These are phyloP conservation scores for Bungarus multicinctus DNA, from an alignment of 2,113 vertebrate genomes.

Conservation along the genomic window DNA sequence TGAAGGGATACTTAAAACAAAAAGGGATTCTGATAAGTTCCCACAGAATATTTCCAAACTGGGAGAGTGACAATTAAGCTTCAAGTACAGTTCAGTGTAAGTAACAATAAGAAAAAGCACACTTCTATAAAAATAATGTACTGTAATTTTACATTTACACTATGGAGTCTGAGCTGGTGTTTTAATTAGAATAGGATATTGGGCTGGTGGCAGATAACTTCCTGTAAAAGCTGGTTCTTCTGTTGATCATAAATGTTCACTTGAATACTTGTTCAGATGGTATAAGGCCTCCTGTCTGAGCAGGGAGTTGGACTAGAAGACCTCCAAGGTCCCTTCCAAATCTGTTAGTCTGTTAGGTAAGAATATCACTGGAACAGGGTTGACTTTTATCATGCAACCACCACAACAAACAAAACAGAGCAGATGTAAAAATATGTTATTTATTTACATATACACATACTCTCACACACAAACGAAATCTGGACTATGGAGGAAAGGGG, in stretches of 20 bases:
- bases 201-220: not conserved
- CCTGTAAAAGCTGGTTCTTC: not conserved
- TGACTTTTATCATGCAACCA: not conserved
- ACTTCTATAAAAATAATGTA: not conserved
- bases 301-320: not conserved
- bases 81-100: not conserved
- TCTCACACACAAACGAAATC: not conserved
- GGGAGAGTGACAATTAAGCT: not conserved
- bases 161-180: not conserved
- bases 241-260: not conserved
- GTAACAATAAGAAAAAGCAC: not conserved
- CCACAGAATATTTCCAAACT: not conserved
- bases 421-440: not conserved
- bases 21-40: not conserved
- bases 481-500: not conserved
- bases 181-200: not conserved
- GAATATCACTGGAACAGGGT: not conserved
- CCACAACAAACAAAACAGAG: not conserved
- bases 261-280: not conserved
- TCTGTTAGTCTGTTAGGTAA: not conserved
- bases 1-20: not conserved
- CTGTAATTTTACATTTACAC: not conserved
- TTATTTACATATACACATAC: not conserved
- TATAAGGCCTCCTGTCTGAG: not conserved
- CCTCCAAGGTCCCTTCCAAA: not conserved